A percentile compares a stretch with the other conserved stretches of the same genome.
These are phyloP conservation scores for Geodia barretti DNA, from an alignment of 37 sponge, comb jelly and placozoan genomes.

Conservation along the genomic window DNA sequence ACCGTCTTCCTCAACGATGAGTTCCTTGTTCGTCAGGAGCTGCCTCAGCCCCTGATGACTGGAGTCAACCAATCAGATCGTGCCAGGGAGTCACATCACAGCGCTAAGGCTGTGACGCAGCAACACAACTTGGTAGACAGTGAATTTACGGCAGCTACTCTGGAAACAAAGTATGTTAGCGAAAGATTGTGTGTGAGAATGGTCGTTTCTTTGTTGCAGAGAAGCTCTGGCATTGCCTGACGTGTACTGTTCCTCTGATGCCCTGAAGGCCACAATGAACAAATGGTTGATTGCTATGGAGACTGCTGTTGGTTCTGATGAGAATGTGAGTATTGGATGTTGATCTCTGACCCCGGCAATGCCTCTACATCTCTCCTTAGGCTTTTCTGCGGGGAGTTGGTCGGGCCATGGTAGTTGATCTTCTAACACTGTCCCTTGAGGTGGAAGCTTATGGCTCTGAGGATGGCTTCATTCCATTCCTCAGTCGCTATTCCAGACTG, in stretches of 20 bases:
- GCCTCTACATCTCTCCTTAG: no score
- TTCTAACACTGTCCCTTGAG: background rate
- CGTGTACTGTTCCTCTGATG: background rate
- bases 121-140: no score
- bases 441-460: background rate
- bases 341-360: no score
- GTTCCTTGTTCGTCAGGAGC: background rate
- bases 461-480: background rate
- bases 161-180: no score
- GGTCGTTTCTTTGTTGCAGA: no score
- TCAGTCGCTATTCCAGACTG: background rate
- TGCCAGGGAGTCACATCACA: background rate
- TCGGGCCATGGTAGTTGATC: background rate
- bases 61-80: background rate
- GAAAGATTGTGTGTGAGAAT: no score
- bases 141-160: no score
- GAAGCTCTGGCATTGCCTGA: background rate
- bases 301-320: background rate
- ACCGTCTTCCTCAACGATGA: background rate
- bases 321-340: background rate
- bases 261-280: background rate
- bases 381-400: background rate
- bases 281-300: conserved; percentile 11
- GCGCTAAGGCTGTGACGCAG: background rate
- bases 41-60: background rate